These are phyloP conservation scores for Patella caerulea DNA, from an alignment of 2,888 invertebrate species.

Conservation along the genomic window DNA sequence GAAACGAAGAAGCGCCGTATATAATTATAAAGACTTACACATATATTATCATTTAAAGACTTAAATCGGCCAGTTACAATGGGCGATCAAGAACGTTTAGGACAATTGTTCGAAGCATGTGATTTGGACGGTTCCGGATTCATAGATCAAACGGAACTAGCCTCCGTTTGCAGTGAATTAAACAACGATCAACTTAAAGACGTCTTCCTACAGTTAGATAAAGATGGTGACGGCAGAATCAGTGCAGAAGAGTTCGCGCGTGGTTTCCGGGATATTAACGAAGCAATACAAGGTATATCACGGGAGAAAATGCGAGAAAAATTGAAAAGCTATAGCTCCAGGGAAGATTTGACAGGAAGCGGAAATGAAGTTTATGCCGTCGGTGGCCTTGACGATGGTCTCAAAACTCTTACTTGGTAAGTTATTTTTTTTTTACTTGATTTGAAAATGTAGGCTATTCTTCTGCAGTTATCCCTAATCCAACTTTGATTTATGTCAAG, in stretches of 20 bases:
- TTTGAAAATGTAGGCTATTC: too few relatives aligned
- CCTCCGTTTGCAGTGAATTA: constrained; percentile 73
- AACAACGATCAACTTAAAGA: constrained; percentile 72
- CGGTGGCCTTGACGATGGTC: constrained; percentile 59
- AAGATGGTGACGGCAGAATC: constrained; percentile 74
- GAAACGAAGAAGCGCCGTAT: too few relatives aligned
- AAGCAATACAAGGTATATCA: constrained; percentile 44
- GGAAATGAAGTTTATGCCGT: constrained; percentile 52
- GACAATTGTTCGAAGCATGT: constrained; percentile 73
- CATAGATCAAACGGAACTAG: constrained; percentile 73
- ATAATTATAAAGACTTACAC: too few relatives aligned
- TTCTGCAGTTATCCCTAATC: too few relatives aligned
- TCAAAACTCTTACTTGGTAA: constrained; percentile 62
- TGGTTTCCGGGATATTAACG: constrained; percentile 69
- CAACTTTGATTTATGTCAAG: too few relatives aligned
- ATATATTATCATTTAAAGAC: too few relatives aligned
- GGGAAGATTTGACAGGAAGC: constrained; percentile 41
- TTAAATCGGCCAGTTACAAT: background rate
- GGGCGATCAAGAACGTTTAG: constrained; percentile 32
- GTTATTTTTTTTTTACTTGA: constrained; percentile 21
- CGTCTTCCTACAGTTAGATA: constrained; percentile 74
- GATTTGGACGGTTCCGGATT: constrained; percentile 73
- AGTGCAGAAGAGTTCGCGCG: constrained; percentile 74
- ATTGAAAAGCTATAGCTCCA: constrained; percentile 44
- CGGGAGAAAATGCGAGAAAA: constrained; percentile 48